Percentiles rank a stretch among this genome's conserved stretches.
Conservation (phyloP, 2,797 vertebrate genomes). For the Chromis chromis region DNA sequence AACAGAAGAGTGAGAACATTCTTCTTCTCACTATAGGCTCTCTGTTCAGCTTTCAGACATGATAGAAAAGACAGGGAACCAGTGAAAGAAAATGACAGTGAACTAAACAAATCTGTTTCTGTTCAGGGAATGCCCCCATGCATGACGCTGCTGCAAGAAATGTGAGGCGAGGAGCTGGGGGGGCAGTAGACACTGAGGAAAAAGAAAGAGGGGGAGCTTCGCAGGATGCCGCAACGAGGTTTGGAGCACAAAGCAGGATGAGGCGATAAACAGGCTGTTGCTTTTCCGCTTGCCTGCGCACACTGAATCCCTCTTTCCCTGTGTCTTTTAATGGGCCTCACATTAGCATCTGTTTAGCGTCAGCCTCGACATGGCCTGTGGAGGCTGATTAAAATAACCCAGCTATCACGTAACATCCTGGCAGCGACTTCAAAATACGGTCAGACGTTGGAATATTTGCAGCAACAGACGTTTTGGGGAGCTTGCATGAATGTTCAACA, state of each 20-base stretch:
- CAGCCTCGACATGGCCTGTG: constrained; percentile 70
- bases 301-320: constrained; percentile 72
- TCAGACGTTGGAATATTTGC: constrained; percentile 50
- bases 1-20: constrained; percentile 62
- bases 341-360: constrained; percentile 85
- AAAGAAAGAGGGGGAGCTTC: constrained; percentile 56
- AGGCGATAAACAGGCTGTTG: constrained; percentile 81
- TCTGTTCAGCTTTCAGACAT: constrained; percentile 67
- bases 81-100: constrained; percentile 68
- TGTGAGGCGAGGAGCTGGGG: constrained; percentile 13
- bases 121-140: constrained; percentile 79
- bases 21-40: constrained; percentile 53
- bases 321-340: constrained; percentile 79
- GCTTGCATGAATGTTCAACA: constrained; percentile 28
- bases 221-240: constrained; percentile 58
- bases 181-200: constrained; percentile 26
- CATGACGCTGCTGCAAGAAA: constrained; percentile 68
- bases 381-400: constrained; percentile 79
- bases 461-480: constrained; percentile 23
- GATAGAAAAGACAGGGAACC: constrained; percentile 55
- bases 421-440: constrained; percentile 67
- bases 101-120: constrained; percentile 83
- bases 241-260: constrained; percentile 73
- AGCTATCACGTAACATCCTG: constrained; percentile 71
- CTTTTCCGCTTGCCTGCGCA: constrained; percentile 79